Base-by-base conservation (phyloP, 2,113 vertebrate genomes). In the Myxocyprinus asiaticus region DNA sequence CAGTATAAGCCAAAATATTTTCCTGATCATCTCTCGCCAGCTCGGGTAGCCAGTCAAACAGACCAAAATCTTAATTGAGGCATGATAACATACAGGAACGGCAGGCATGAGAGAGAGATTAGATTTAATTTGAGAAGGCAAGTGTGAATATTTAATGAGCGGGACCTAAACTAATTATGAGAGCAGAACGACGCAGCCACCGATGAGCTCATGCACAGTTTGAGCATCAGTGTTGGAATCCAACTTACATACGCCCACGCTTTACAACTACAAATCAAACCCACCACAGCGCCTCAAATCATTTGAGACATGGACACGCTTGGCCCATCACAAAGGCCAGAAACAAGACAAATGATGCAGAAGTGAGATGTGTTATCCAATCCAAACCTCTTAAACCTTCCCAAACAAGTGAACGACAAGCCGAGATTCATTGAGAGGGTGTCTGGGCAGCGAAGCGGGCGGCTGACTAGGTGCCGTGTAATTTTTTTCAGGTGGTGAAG, bases 381-480 rank as follows among this genome's bases (percentile, higher is more conserved):
- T 4, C 55, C 55, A 47, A 47, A 15, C 42, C 9, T 59, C 17
- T 5, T 53, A 72, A 4, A 9, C 15, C 12, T 59, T 33, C n/a
- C 3, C 55, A 62, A 70, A 17, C 51, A 12, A 17, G 33, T 15
- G 15, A 9, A 59, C 42, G 10, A 51, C 17, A n/a, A 47, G 14
- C 22, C 22, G 22, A 33, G 22, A 33, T 33, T 33, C 3, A 3
- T 33, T 1, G 22, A 33, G 22, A 33, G 22, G 22, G 22, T 33
- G 22, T 33, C 22, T 33, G 22, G 22, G 22, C 22, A 33, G 22
- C 22, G 22, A 5, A 8, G 51, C 42, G 44, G 33, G 44, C 33
- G 62, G 12, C 8, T 79, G 63, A 66, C 63, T 14, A 85, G 79
- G 66, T 84, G 87, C 87, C 85, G 86, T 82, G 88, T 88, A 64